Base-by-base conservation (phyloP, 2,113 vertebrate species). In the Rhombomys opimus region DNA sequence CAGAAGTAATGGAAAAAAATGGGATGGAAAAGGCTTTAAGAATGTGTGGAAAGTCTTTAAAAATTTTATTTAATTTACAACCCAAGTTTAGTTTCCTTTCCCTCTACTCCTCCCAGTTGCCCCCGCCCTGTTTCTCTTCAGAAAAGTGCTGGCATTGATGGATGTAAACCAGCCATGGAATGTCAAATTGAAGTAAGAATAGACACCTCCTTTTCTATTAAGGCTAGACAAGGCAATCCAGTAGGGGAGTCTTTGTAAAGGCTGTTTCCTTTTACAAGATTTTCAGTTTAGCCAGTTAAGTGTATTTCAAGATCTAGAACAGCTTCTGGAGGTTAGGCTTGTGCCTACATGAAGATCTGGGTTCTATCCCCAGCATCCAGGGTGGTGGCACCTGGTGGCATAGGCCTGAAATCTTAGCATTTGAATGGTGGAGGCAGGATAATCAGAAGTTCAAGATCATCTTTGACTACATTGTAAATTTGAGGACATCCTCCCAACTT, bases 301-400 rank as follows among this genome's bases (percentile, higher is more conserved):
- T 89, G 78, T 90, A 81, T 86, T 95, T 95, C 67, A 78, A 20
- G 80, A 76, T 86, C n/a, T 92, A 75, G 76, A 93, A 46, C 57
- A 87, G 54, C 50, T 88, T 92, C 75, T 68, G 89, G 30, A 57
- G 84, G 52, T 30, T 68, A 52, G 52, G 17, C 52, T 57, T 22
- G 32, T 59, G 27, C 11, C 2, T 61, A 1, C 10, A 38, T 8
- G 22, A 61, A 15, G 57, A 2, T 9, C 57, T 63, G 59, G n/a
- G n/a, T 32, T 80, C 30, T 27, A 15, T 32, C 50, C 46, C 14
- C 7, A 80, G 50, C n/a, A 84, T n/a, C 57, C 54, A 61, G 80
- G 23, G 54, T 82, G 54, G 54, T 38, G 10, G 35, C 52, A 82
- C 35, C 13, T 82, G 54, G 54, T 57, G 32, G 35, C 20, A 25